phyloP scores from a whole-genome alignment of 37 sponge, comb jelly and placozoan genomes.

The Chondrosia reniformis region DNA sequence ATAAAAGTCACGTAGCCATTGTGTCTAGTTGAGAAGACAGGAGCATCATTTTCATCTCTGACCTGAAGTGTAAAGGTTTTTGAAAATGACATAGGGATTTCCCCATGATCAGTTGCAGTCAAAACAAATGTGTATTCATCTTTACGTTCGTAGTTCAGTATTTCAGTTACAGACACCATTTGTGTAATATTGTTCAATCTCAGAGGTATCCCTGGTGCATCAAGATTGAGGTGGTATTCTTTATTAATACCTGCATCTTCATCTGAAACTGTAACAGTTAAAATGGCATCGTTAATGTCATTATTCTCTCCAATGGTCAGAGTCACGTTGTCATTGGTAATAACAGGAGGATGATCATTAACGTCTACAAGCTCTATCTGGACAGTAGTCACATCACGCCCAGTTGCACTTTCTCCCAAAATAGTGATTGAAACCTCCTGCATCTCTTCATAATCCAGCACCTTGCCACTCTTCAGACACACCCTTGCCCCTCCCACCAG shows the following conservation, averaged over 20 bases:
- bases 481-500: background rate
- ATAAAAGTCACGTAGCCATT: background rate
- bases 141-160: constrained; percentile 31
- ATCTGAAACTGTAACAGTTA: background rate
- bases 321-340: background rate
- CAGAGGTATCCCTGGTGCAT: background rate
- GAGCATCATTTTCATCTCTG: constrained; percentile 35
- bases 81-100: background rate
- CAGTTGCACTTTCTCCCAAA: background rate
- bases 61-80: background rate
- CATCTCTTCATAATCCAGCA: background rate
- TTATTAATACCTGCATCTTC: background rate
- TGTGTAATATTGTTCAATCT: background rate
- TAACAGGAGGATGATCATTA: constrained; percentile 34
- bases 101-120: constrained; percentile 36
- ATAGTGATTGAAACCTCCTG: background rate
- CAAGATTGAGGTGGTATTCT: background rate
- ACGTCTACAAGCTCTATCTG: constrained; percentile 16
- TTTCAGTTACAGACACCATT: background rate
- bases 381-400: background rate
- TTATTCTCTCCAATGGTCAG: background rate
- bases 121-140: constrained; percentile 28
- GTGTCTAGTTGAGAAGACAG: background rate
- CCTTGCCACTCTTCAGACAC: background rate
- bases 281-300: background rate